Evolutionary conservation across 35 echinoderm and acorn worm genomes (phyloP), one percentile per base, ranked within the genome.

Genomic region (Apostichopus japonicus): DNA sequence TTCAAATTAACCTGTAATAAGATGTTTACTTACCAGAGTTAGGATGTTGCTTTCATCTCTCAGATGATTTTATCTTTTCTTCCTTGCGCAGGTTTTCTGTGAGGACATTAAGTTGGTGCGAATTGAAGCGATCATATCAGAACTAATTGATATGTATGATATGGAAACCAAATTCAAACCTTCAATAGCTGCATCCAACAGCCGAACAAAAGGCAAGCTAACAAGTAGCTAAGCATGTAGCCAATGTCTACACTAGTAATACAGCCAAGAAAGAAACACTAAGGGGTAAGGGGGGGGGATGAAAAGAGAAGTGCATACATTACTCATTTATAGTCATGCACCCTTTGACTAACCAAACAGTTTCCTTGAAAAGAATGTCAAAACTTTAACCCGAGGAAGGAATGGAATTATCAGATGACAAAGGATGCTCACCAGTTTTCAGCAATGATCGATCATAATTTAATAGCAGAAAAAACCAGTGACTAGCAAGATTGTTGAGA

Each of bases 131-230:
- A 96, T 98, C 53, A 94, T 96, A 56, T 33, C 78, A 73, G 91
- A 98, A 59, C 67, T 98, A 2, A 98, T 98, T 88, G 93, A 98
- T 55, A 92, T 98, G 79, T 98, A 98, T 75, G 93, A 98, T 21
- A 83, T 94, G 86, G 96, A 96, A 63, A 84, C 79, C 23, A 92
- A 90, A 56, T 73, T 73, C 52, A 91, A 79, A 83, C 93, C 77
- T 51, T 51, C 24, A 0, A 5, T 23, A 0, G 54, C 57, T 59
- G 51, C 15, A 19, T 21, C 71, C 71, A 75, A 61, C 13, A 61
- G 7, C 57, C 6, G 13, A 61, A 8, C 57, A 13, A 61, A 61
- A 61, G 8, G 13, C 57, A 61, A 13, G 57, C 57, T 61, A 10
- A 8, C 13, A 61, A 61, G 57, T 61, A 61, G 57, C 57, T 61